These are phyloP conservation scores for Nephrotoma guestfalica DNA, from an alignment of 2,888 invertebrate genomes.

Conservation along the genomic window DNA sequence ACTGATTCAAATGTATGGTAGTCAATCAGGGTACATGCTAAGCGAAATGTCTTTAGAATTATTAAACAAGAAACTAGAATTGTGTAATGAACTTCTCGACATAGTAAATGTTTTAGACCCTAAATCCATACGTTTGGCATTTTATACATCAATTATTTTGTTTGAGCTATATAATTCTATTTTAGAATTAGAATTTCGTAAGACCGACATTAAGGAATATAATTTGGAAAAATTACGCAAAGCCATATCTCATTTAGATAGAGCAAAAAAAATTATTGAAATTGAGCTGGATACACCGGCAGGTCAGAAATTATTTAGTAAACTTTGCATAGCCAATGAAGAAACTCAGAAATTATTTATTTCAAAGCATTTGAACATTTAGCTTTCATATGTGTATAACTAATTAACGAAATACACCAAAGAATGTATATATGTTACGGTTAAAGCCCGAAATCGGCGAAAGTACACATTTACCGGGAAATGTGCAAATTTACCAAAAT, in stretches of 20 bases:
- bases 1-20: conserved; percentile 62
- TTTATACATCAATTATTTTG: conserved; percentile 64
- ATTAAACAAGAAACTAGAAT: conserved; percentile 46
- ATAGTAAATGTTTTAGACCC: conserved; percentile 55
- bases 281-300: background rate
- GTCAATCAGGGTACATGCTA: conserved; percentile 43
- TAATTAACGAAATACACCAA: no score
- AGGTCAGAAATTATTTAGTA: background rate
- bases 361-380: background rate
- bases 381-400: background rate
- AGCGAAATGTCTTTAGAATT: conserved; percentile 41
- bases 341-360: background rate
- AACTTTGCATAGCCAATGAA: background rate
- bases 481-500: no score
- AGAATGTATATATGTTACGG: no score
- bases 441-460: no score
- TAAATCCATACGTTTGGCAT: conserved; percentile 52
- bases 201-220: background rate
- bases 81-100: conserved; percentile 49
- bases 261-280: background rate
- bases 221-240: background rate
- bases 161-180: conserved; percentile 52
- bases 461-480: no score
- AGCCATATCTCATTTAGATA: background rate
- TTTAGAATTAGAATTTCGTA: conserved; percentile 27